Percentiles rank a stretch among this genome's conserved stretches.
phyloP scores from a whole-genome alignment of 2,797 vertebrate species.

The Melanotaenia nigrans region DNA sequence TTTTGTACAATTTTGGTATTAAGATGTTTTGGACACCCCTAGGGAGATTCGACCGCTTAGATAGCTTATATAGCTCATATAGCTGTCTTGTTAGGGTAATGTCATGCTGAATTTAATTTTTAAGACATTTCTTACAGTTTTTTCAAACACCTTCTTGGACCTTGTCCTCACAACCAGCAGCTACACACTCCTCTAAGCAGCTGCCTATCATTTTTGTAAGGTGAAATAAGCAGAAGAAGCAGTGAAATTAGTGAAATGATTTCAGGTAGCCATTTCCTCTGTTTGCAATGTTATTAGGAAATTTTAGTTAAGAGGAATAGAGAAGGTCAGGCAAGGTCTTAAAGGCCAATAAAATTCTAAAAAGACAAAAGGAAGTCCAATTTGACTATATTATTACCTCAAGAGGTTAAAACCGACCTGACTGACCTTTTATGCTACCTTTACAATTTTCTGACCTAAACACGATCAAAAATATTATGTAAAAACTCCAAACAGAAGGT shows the following conservation, averaged over 20 bases:
- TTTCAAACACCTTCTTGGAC: not conserved
- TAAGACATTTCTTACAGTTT: no score
- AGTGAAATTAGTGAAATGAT: not conserved
- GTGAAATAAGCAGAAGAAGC: not conserved
- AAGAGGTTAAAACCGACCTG: no score
- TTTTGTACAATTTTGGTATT: not conserved
- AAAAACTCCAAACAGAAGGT: not conserved
- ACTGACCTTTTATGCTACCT: no score
- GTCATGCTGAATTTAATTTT: no score
- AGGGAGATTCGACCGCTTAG: no score
- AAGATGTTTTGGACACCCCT: no score
- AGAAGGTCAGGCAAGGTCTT: not conserved
- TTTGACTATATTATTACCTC: no score
- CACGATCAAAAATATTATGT: not conserved
- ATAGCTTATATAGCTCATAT: no score
- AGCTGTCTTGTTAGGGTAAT: no score
- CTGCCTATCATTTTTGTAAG: no score
- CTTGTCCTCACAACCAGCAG: not conserved
- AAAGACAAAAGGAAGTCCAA: no score
- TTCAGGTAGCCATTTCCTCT: not conserved
- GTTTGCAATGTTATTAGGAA: not conserved
- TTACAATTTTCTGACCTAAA: not conserved
- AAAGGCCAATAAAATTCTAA: not conserved
- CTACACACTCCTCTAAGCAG: not conserved
- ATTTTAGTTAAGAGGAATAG: not conserved